A percentile compares a stretch with the other conserved stretches of the same genome.
These are phyloP conservation scores for Uropsilus gracilis DNA, from an alignment of 2,113 vertebrate species.

Conservation along the genomic window DNA sequence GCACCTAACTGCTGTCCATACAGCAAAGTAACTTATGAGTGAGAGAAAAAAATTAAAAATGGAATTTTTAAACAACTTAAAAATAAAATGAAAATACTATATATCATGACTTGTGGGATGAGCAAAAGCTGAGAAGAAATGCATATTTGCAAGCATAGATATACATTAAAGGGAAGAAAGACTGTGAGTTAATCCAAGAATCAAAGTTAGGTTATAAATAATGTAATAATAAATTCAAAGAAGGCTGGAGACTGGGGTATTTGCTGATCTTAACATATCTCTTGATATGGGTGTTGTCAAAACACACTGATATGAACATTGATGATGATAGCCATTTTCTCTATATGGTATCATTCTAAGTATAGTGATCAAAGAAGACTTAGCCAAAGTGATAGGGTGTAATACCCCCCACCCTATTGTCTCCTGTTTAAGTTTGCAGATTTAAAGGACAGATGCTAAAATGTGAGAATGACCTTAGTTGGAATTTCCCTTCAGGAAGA, in stretches of 20 bases:
- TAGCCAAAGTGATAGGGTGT: too few species aligned
- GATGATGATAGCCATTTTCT: too few species aligned
- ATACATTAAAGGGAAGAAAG: background rate
- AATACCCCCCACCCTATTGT: too few species aligned
- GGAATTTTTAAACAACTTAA: background rate
- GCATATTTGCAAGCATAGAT: background rate
- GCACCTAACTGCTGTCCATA: background rate
- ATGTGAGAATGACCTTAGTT: too few species aligned
- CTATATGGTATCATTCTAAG: background rate
- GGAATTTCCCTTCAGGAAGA: too few species aligned
- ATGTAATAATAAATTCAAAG: background rate
- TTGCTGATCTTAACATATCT: too few species aligned
- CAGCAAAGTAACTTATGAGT: background rate
- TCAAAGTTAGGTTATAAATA: background rate
- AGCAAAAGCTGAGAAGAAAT: background rate
- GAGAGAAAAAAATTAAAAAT: background rate
- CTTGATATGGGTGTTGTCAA: too few species aligned
- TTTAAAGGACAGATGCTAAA: too few species aligned
- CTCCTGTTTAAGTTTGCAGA: too few species aligned
- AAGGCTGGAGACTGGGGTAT: background rate
- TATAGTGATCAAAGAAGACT: background rate
- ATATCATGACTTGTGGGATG: background rate
- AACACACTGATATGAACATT: too few species aligned
- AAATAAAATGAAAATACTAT: background rate
- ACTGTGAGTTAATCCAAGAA: background rate